A percentile compares a stretch with the other conserved stretches of the same genome.
These are phyloP conservation scores for Hyphantria cunea DNA, from an alignment of 1,140 invertebrate genomes.

Conservation along the genomic window DNA sequence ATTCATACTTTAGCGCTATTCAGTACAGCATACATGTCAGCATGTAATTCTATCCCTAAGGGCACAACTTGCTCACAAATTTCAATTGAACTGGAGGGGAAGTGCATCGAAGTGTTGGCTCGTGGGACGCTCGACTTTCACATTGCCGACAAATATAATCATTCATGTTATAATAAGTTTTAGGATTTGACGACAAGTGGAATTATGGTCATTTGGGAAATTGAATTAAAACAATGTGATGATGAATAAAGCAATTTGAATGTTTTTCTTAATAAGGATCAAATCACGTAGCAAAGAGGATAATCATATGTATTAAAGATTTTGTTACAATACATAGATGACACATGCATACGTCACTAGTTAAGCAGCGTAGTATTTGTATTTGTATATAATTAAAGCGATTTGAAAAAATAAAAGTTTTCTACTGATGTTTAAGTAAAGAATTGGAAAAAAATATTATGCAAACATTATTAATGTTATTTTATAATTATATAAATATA, in stretches of 20 bases:
- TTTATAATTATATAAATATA: too few species aligned
- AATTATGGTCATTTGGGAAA: background rate
- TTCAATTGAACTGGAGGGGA: slow-evolving; percentile 22
- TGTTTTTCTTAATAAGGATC: background rate
- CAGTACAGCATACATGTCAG: slow-evolving; percentile 1
- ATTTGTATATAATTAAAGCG: too few species aligned
- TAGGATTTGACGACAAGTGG: background rate
- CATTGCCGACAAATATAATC: slow-evolving; percentile 25
- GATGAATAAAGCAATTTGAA: background rate
- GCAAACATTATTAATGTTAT: too few species aligned
- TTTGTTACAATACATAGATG: too few species aligned
- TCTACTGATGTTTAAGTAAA: too few species aligned
- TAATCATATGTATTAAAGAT: too few species aligned
- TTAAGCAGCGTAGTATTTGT: too few species aligned
- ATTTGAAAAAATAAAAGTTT: too few species aligned
- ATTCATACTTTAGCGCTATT: background rate
- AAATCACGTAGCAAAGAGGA: too few species aligned
- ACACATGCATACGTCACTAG: too few species aligned
- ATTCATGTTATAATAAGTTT: slow-evolving; percentile 21
- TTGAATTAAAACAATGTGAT: background rate
- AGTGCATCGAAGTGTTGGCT: slow-evolving; percentile 25
- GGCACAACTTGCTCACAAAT: slow-evolving; percentile 21
- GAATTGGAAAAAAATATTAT: too few species aligned
- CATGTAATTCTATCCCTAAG: slow-evolving; percentile 12
- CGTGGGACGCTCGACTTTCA: slow-evolving; percentile 10